Evolutionary conservation across 2,113 vertebrate species (phyloP), one percentile per base, ranked within the genome.

Genomic region (Gavialis gangeticus): DNA sequence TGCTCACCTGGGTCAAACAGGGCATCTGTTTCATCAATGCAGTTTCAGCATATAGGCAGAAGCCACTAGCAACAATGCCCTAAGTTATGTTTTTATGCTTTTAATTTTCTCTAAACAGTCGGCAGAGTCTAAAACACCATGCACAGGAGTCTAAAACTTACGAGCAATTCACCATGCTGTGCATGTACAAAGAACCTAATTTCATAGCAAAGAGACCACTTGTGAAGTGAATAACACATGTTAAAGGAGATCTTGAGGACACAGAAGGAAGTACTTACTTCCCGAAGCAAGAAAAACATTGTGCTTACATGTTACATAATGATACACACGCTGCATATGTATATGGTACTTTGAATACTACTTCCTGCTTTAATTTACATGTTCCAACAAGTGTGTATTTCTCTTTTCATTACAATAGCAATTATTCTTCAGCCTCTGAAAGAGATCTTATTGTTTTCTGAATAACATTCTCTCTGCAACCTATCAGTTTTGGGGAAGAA

Each of bases 331-430:
- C 58, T 16, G 12, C 2, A 34, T 17, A 55, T 15, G 22, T 30
- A 0, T 5, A 9, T 12, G 34, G 21, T 4, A 80, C 46, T 4
- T 21, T 12, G 58, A 62, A 25, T 2, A 84, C 25, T n/a, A 77
- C 85, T 88, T 71, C 19, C 64, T 76, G 67, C 57, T 4, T 9
- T 63, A 75, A 55, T 76, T 28, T 75, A 67, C 73, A 0, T 2
- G 76, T 90, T 95, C 12, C 22, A 93, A 90, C 79, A 91, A 75
- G 76, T 37, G 46, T 73, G 34, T 46, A 37, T 73, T 91, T 73
- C 79, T 78, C 79, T 57, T 77, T 73, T 46, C 5, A 73, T 73
- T 73, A 73, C 69, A 46, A 46, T 46, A 37, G 69, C 21, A 73
- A 46, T 73, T 69, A 46, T 73, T 73, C 22, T 22, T 73, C 46